Conservation (phyloP, 1,140 invertebrate genomes). For the Cyrtorhinus lividipennis region DNA sequence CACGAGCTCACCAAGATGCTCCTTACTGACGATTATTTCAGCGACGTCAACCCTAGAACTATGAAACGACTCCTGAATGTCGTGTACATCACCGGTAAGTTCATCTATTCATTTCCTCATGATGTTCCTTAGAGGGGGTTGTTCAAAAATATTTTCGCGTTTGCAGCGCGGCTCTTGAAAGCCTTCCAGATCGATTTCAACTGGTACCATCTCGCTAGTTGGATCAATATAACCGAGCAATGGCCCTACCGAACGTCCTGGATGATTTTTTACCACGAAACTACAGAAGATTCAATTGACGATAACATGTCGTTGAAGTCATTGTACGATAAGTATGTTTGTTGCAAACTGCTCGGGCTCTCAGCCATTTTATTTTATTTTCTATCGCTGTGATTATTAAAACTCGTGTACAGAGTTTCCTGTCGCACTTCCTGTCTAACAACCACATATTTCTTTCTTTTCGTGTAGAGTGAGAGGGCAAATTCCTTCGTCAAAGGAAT, state of each 20-base stretch:
- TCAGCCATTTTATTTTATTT: too few species aligned
- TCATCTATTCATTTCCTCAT: background rate
- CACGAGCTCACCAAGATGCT: conserved; percentile 71
- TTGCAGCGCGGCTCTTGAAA: conserved; percentile 76
- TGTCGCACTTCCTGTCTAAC: background rate
- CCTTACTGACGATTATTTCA: conserved; percentile 89
- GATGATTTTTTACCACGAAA: conserved; percentile 89
- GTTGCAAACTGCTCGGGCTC: too few species aligned
- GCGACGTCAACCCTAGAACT: conserved; percentile 91
- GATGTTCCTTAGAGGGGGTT: too few species aligned
- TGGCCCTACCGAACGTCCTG: conserved; percentile 96
- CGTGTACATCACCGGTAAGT: conserved; percentile 78
- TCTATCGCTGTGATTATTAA: background rate
- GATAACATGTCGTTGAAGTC: conserved; percentile 71
- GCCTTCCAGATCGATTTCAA: conserved; percentile 98
- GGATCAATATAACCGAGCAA: conserved; percentile 97
- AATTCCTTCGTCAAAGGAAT: conserved; percentile 70
- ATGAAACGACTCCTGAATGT: conserved; percentile 96
- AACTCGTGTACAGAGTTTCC: background rate
- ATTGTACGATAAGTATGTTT: conserved; percentile 78
- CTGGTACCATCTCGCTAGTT: conserved; percentile 92
- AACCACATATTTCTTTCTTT: conserved; percentile 1
- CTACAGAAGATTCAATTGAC: conserved; percentile 72
- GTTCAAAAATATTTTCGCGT: conserved; percentile 17
- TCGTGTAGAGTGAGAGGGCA: conserved; percentile 51